Percentiles rank a stretch among this genome's conserved stretches.
phyloP scores from a whole-genome alignment of 1,140 invertebrate genomes.

The Zaprionus capensis region DNA sequence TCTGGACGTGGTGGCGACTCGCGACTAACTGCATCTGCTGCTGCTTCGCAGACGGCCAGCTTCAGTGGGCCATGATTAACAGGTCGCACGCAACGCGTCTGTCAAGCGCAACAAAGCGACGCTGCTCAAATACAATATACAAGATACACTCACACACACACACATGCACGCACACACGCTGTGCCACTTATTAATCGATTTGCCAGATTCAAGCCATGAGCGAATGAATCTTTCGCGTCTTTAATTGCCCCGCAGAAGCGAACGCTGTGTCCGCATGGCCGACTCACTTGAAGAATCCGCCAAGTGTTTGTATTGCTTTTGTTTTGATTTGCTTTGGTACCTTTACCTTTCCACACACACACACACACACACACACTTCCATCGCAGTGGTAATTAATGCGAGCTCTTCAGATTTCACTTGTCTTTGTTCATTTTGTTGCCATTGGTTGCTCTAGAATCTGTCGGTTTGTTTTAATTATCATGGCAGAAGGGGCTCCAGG shows the following conservation, averaged over 20 bases:
- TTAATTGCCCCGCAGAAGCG: slow-evolving; percentile 36
- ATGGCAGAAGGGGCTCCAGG: slow-evolving; percentile 35
- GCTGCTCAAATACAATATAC: slow-evolving; percentile 28
- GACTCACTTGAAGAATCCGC: slow-evolving; percentile 32
- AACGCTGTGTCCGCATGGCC: slow-evolving; percentile 15
- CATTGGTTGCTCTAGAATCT: slow-evolving; percentile 78
- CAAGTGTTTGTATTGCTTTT: slow-evolving; percentile 43
- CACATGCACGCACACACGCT: slow-evolving; percentile 33
- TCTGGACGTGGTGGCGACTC: neutral
- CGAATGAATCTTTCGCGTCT: slow-evolving; percentile 49
- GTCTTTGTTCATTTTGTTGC: slow-evolving; percentile 55
- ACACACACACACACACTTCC: slow-evolving; percentile 5
- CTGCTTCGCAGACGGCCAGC: slow-evolving; percentile 46
- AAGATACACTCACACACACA: slow-evolving; percentile 15
- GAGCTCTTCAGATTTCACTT: slow-evolving; percentile 72
- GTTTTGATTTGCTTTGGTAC: slow-evolving; percentile 31
- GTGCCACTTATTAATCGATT: slow-evolving; percentile 75
- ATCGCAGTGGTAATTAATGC: slow-evolving; percentile 62
- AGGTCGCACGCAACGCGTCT: slow-evolving; percentile 67
- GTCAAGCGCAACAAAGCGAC: slow-evolving; percentile 28
- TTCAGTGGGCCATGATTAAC: slow-evolving; percentile 73
- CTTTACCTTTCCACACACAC: slow-evolving; percentile 38
- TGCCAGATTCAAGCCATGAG: slow-evolving; percentile 42
- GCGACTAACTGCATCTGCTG: slow-evolving; percentile 31
- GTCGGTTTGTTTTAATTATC: slow-evolving; percentile 60